Evolutionary conservation across 2,888 invertebrate genomes (phyloP).

Genomic region (Chrysolina oricalcia): DNA sequence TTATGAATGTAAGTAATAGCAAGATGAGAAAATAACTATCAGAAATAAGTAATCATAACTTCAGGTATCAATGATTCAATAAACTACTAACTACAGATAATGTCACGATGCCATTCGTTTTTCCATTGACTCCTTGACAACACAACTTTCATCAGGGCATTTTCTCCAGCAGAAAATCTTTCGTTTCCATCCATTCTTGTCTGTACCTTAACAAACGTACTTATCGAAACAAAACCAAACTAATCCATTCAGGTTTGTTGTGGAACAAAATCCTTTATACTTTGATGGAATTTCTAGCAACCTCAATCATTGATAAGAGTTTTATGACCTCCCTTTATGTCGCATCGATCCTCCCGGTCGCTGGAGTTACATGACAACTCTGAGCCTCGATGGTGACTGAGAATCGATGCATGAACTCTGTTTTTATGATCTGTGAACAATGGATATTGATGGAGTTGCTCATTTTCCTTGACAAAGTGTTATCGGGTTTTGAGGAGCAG

Average conservation of each 20-base stretch:
- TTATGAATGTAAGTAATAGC: no score
- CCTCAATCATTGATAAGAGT: neutral
- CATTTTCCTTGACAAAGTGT: conserved; percentile 19
- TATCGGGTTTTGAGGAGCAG: neutral
- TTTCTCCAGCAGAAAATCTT: neutral
- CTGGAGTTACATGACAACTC: neutral
- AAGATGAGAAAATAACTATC: no score
- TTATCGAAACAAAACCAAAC: conserved; percentile 4
- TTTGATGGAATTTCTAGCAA: neutral
- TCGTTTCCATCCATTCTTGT: neutral
- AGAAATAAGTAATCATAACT: no score
- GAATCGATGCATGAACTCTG: neutral
- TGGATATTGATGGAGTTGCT: conserved; percentile 27
- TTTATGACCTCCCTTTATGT: neutral
- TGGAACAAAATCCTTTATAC: neutral
- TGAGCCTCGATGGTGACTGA: neutral
- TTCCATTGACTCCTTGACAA: neutral
- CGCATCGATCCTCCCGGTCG: neutral
- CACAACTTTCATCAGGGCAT: neutral
- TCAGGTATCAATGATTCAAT: no score
- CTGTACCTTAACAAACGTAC: neutral
- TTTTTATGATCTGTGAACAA: conserved; percentile 18
- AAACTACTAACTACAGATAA: no score
- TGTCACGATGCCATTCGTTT: no score
- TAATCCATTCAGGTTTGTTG: conserved; percentile 4